Percentiles rank a stretch among this genome's conserved stretches.
phyloP scores from a whole-genome alignment of 2,888 invertebrate genomes.

The Blastobasis lacticolella region DNA sequence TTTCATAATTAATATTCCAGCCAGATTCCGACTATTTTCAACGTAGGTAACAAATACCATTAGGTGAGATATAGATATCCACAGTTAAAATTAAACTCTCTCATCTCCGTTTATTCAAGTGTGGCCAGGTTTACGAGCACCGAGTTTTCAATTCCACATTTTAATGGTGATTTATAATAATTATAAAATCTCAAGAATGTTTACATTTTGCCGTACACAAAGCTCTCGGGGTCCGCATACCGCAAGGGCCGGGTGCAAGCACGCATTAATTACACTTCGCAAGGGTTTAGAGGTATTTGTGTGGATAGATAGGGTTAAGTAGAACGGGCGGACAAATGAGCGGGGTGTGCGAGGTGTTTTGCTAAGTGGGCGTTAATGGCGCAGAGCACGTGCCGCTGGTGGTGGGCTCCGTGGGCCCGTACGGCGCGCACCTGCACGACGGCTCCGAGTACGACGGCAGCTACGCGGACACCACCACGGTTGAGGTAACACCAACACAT shows the following conservation, averaged over 20 bases:
- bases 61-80: too few relatives aligned
- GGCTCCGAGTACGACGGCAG: constrained; percentile 95
- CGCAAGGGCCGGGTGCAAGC: constrained; percentile 61
- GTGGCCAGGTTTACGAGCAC: constrained; percentile 1
- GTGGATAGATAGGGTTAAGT: constrained; percentile 25
- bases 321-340: constrained; percentile 13
- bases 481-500: constrained; percentile 54
- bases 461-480: constrained; percentile 79
- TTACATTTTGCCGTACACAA: constrained; percentile 51
- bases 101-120: background rate
- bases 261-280: constrained; percentile 66
- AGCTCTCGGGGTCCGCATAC: constrained; percentile 42
- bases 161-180: constrained; percentile 10
- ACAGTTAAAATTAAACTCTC: background rate
- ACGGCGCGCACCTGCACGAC: constrained; percentile 91
- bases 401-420: constrained; percentile 94
- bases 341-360: background rate
- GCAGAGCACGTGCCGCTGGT: constrained; percentile 73
- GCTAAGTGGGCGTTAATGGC: constrained; percentile 4
- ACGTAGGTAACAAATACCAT: too few relatives aligned
- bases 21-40: too few relatives aligned
- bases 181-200: constrained; percentile 51
- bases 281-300: constrained; percentile 46
- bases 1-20: too few relatives aligned
- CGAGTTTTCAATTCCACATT: background rate